Evolutionary conservation across 2,888 invertebrate species (phyloP), one percentile per base, ranked within the genome.

Genomic region (Hemithea aestivaria): DNA sequence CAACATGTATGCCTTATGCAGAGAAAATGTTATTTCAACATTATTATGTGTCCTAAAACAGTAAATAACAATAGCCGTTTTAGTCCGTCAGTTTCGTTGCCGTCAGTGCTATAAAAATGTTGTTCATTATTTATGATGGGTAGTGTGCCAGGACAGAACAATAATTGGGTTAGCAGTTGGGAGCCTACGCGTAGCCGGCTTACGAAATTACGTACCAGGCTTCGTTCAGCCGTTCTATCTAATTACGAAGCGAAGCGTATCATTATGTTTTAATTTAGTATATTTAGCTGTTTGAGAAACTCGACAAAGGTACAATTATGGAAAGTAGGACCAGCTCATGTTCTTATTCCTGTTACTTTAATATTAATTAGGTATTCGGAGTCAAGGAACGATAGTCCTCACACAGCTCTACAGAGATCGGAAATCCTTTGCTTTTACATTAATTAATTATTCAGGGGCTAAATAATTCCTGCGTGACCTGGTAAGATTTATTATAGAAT

Each of bases 91-190:
- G n/a, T n/a, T n/a, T n/a, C n/a, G n/a, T n/a, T n/a, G 36, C 35
- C 36, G 40, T 34, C 44, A 34, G 27, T 27, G 36, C 27, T 30
- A 39, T 45, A 40, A 45, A 43, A 45, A 37, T 21, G 27, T 37
- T 30, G 30, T 40, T 40, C 36, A 40, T 37, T 40, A 42, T 42
- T 37, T 42, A 42, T 42, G 33, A 37, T 42, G 30, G 40, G 33
- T 6, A 25, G 36, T 30, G 23, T 24, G 44, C 33, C 40, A 36
- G 30, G 33, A 40, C 39, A 45, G 30, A 30, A 30, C 34, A 40
- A 36, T 42, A 45, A 45, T 40, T 45, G 40, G 33, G 27, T 45
- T 40, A 40, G 20, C 23, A 12, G n/a, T n/a, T n/a, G n/a, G n/a
- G 22, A n/a, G 39, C 25, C 33, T 26, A 29, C 27, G 25, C 26